Percentiles rank a stretch among this genome's conserved stretches.
phyloP scores from a whole-genome alignment of 2,113 vertebrate genomes.

The Tricholaema leucomelas region DNA sequence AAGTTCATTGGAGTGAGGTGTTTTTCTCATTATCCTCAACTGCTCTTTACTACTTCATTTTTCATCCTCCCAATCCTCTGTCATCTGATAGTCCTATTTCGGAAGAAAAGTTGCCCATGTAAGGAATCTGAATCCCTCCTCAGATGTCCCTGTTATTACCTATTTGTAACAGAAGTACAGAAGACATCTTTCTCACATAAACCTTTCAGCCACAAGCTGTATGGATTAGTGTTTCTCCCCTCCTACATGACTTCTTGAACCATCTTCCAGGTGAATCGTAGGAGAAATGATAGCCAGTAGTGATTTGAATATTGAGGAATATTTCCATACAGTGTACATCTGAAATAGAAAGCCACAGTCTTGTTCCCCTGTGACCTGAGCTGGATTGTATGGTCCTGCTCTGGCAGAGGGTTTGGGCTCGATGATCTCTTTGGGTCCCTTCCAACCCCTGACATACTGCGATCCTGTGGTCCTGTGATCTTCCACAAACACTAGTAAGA shows the following conservation, averaged over 20 bases:
- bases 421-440: too few species aligned
- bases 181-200: background rate
- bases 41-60: conserved; percentile 45
- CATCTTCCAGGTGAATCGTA: background rate
- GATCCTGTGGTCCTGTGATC: too few species aligned
- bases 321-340: background rate
- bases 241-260: conserved; percentile 29
- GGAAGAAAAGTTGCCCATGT: background rate
- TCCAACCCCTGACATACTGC: too few species aligned
- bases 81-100: conserved; percentile 23
- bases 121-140: background rate
- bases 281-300: background rate
- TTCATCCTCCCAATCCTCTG: background rate
- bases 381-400: too few species aligned
- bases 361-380: too few species aligned
- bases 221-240: background rate
- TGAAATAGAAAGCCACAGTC: background rate
- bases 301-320: conserved; percentile 6
- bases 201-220: background rate
- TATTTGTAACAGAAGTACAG: background rate
- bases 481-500: background rate
- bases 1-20: conserved; percentile 16
- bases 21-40: conserved; percentile 66
- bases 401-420: too few species aligned
- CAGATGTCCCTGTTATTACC: background rate